Conservation (phyloP, 2,888 invertebrate genomes). For the Trisateles emortualis region DNA sequence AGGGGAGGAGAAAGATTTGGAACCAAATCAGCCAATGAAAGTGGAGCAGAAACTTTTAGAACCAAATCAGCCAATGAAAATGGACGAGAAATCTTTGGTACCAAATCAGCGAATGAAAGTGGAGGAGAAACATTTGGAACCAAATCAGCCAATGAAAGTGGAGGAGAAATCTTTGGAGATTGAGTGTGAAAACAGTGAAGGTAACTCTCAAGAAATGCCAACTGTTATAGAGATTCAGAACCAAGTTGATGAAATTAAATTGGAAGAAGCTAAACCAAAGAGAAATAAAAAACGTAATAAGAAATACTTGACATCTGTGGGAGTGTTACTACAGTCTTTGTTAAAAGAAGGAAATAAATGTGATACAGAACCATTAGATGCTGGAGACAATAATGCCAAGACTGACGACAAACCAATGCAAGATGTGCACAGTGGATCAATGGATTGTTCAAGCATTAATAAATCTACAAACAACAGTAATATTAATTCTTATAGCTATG, state of each 20-base stretch:
- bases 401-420: conserved; percentile 37
- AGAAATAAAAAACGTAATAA: conserved; percentile 63
- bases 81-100: too few species aligned
- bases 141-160: conserved; percentile 47
- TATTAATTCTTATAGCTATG: conserved; percentile 56
- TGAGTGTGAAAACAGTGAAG: conserved; percentile 79
- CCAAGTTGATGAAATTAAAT: conserved; percentile 58
- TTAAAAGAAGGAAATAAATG: conserved; percentile 75
- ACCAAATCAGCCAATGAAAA: too few species aligned
- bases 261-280: conserved; percentile 63
- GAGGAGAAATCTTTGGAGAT: conserved; percentile 64
- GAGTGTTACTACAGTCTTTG: conserved; percentile 85
- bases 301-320: conserved; percentile 84
- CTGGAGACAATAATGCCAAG: conserved; percentile 55
- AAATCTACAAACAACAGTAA: conserved; percentile 51
- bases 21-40: conserved; percentile 48
- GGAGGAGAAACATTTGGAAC: too few species aligned
- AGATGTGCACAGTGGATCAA: conserved; percentile 20
- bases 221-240: conserved; percentile 76
- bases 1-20: too few species aligned
- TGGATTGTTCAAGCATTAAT: conserved; percentile 31
- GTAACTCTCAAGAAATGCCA: conserved; percentile 78
- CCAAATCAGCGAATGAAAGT: too few species aligned
- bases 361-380: conserved; percentile 58
- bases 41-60: conserved; percentile 62